A percentile compares a stretch with the other conserved stretches of the same genome.
These are phyloP conservation scores for Tetragonula clypearis DNA, from an alignment of 1,140 invertebrate genomes.

Conservation along the genomic window DNA sequence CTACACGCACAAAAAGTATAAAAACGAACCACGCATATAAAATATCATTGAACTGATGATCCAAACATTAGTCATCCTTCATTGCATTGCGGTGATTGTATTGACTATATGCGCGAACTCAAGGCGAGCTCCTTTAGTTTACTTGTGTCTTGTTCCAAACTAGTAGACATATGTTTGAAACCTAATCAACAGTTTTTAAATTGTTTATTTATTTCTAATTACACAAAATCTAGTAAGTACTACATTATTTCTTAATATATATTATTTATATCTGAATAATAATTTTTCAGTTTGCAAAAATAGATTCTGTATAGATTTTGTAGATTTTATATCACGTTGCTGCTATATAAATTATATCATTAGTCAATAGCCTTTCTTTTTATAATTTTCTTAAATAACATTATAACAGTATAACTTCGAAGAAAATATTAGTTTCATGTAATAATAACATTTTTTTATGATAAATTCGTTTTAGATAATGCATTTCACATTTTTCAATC, in stretches of 20 bases:
- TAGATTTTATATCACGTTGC: slow-evolving; percentile 36
- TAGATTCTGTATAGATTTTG: background rate
- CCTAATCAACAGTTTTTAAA: background rate
- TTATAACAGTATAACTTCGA: background rate
- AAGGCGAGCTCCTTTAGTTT: slow-evolving; percentile 69
- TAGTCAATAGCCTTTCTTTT: slow-evolving; percentile 19
- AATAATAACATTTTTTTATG: background rate
- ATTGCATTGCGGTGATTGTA: slow-evolving; percentile 48
- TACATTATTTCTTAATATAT: background rate
- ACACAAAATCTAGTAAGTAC: background rate
- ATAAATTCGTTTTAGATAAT: background rate
- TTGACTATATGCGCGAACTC: slow-evolving; percentile 49
- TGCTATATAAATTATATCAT: slow-evolving; percentile 15
- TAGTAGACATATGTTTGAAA: background rate
- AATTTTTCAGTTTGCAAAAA: slow-evolving; percentile 25
- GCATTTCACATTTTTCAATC: background rate
- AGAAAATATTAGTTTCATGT: background rate
- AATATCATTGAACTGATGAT: slow-evolving; percentile 64
- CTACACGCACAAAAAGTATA: background rate
- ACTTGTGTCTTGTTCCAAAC: background rate
- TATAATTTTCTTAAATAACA: background rate
- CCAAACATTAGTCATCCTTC: slow-evolving; percentile 69
- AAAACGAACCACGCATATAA: slow-evolving; percentile 22
- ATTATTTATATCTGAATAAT: background rate
- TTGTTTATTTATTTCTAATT: background rate